These are phyloP conservation scores for Apis laboriosa DNA, from an alignment of 1,140 invertebrate species.

Conservation along the genomic window DNA sequence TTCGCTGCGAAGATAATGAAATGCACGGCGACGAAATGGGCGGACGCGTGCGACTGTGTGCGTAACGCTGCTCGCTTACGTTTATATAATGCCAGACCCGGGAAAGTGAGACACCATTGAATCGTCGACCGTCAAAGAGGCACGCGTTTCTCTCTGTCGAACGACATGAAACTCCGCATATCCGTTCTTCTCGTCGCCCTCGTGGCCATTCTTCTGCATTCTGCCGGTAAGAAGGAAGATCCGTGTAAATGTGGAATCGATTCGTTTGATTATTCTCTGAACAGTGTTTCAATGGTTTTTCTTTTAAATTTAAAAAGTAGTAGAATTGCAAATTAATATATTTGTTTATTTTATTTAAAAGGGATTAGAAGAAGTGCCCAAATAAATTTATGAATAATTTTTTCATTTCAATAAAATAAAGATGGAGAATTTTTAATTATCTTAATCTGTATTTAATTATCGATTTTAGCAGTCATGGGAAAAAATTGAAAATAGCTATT, in stretches of 20 bases:
- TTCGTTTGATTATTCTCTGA: too few relatives aligned
- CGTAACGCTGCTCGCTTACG: constrained; percentile 49
- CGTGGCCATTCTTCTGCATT: constrained; percentile 24
- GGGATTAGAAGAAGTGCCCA: not conserved
- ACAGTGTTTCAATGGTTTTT: too few relatives aligned
- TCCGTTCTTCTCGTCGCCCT: constrained; percentile 44
- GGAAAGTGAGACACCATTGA: constrained; percentile 71
- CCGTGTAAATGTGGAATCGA: not conserved
- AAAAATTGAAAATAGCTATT: not conserved
- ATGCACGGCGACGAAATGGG: constrained; percentile 38
- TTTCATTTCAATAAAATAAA: too few relatives aligned
- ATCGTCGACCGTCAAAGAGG: constrained; percentile 66
- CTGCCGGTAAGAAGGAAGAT: constrained; percentile 54
- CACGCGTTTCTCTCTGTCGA: constrained; percentile 33
- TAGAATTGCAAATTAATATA: too few relatives aligned
- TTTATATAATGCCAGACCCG: constrained; percentile 71
- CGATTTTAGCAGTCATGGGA: not conserved
- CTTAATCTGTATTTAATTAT: constrained; percentile 1
- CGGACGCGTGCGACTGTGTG: constrained; percentile 13
- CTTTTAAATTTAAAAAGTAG: too few relatives aligned
- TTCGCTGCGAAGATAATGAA: constrained; percentile 59
- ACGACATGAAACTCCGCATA: constrained; percentile 64
- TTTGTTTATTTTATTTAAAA: too few relatives aligned
- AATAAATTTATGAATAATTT: not conserved
- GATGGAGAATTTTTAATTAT: too few relatives aligned